Evolutionary conservation across 2,888 invertebrate genomes (phyloP), one percentile per base, ranked within the genome.

Genomic region (Lasiommata megera): DNA sequence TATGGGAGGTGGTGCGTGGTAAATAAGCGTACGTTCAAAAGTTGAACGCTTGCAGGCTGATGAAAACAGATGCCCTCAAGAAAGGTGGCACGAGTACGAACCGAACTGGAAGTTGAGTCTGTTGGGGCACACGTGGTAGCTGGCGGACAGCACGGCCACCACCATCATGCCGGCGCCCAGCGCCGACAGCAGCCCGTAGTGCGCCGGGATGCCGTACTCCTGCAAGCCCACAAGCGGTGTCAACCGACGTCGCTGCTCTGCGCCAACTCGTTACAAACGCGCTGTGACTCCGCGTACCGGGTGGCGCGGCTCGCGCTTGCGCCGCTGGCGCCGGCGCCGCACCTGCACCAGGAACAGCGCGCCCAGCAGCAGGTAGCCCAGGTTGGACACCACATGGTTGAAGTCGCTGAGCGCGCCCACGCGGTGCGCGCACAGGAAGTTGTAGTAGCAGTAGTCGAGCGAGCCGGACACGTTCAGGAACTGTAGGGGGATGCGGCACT

Each of bases 41-140:
- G n/a, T n/a, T n/a, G n/a, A n/a, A n/a, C n/a, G n/a, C n/a, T n/a
- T n/a, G n/a, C n/a, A n/a, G n/a, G n/a, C n/a, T n/a, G n/a, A n/a
- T n/a, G n/a, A n/a, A n/a, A n/a, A n/a, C n/a, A n/a, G n/a, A n/a
- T n/a, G n/a, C n/a, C n/a, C n/a, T n/a, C n/a, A n/a, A n/a, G n/a
- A n/a, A n/a, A n/a, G n/a, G n/a, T n/a, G n/a, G n/a, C n/a, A n/a
- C n/a, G 18, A 5, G n/a, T 1, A 48, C 72, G 62, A 38, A 97
- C 97, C 97, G 86, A 97, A 97, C 84, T 97, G 97, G 84, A 97
- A 97, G 86, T 97, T 97, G 66, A 95, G 94, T 64, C 94, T 92
- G 84, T 95, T 97, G 41, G 98, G 97, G 76, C 98, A 97, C 52
- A 97, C 93, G 84, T 97, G 97, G 85, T 97, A 97, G 80, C 95